phyloP scores from a whole-genome alignment of 2,797 vertebrate species.

The Cryptoblepharus egeriae region DNA sequence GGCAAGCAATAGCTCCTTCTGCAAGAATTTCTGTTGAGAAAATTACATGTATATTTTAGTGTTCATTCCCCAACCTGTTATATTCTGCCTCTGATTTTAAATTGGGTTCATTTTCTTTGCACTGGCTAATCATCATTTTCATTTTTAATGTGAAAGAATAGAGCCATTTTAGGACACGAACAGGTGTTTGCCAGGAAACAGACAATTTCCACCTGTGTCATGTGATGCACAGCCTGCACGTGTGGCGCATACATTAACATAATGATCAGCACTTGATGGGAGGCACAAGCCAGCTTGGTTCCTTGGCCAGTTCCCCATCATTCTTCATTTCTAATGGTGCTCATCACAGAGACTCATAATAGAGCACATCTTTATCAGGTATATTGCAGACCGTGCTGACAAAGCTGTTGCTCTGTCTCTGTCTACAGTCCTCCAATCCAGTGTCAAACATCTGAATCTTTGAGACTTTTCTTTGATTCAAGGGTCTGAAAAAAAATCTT shows the following conservation, averaged over 20 bases:
- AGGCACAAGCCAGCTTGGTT: not conserved
- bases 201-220: not conserved
- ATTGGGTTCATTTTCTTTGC: constrained; percentile 1
- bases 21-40: not conserved
- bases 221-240: not conserved
- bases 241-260: not conserved
- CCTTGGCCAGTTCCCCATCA: not conserved
- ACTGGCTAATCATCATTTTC: constrained; percentile 25
- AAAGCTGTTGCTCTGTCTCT: not conserved
- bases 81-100: constrained; percentile 20
- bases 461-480: no score
- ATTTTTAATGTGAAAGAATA: constrained; percentile 29
- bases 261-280: not conserved
- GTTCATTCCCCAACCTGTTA: not conserved
- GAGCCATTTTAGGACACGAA: not conserved
- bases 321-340: not conserved
- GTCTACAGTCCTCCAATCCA: no score
- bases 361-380: not conserved
- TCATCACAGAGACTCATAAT: not conserved
- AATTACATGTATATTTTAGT: not conserved
- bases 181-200: constrained; percentile 19
- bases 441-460: no score
- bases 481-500: no score
- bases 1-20: not conserved
- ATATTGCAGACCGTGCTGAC: not conserved